Evolutionary conservation across 2,797 vertebrate genomes (phyloP).

Genomic region (Pantherophis vulpinus): DNA sequence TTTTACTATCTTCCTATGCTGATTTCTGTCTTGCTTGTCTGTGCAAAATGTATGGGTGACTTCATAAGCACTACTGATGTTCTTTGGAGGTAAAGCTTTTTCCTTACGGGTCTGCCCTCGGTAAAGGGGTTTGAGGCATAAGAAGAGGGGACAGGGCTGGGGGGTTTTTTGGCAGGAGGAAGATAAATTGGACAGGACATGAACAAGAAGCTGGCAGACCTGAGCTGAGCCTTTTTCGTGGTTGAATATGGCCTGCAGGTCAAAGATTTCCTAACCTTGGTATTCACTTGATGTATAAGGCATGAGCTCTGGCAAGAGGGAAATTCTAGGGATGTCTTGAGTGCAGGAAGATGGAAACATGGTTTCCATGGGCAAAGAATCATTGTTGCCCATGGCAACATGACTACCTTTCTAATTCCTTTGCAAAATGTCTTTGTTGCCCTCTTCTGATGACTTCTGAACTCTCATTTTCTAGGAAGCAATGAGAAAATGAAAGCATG

Average conservation of each 20-base stretch:
- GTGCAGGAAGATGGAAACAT: background rate
- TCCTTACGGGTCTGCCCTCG: background rate
- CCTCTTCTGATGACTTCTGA: conserved; percentile 7
- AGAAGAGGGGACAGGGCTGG: background rate
- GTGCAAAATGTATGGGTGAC: background rate
- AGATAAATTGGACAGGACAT: background rate
- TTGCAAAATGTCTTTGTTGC: background rate
- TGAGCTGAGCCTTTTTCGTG: background rate
- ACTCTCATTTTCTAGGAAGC: background rate
- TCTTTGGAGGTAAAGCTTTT: background rate
- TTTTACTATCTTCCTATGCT: background rate
- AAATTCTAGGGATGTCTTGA: background rate
- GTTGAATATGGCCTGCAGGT: background rate
- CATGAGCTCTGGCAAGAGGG: background rate
- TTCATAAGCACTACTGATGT: background rate
- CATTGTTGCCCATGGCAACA: too few relatives aligned
- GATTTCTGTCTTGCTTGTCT: background rate
- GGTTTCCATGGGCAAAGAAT: background rate
- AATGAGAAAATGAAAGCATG: conserved; percentile 35
- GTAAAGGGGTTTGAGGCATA: background rate
- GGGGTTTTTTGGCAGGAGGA: background rate
- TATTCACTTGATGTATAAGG: background rate
- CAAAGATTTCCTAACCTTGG: background rate
- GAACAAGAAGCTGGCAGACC: background rate
- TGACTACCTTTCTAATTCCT: background rate